Evolutionary conservation across 2,113 vertebrate genomes (phyloP).

Genomic region (Tricholaema leucomelas): DNA sequence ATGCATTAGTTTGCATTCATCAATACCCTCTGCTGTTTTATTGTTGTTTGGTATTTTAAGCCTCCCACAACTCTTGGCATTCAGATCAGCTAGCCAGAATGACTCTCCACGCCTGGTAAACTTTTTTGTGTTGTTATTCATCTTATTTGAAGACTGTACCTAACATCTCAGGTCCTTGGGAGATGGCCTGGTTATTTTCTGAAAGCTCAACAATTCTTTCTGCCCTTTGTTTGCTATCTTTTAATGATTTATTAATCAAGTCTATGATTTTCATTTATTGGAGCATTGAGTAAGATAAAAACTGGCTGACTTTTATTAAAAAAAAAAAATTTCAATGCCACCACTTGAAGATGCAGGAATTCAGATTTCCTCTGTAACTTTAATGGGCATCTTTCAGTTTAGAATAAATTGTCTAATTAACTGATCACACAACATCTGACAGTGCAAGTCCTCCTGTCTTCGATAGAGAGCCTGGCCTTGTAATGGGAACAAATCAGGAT

Average conservation of each 20-base stretch:
- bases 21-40: conserved; percentile 57
- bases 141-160: not conserved
- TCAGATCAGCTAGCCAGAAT: not conserved
- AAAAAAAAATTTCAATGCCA: not conserved
- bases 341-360: not conserved
- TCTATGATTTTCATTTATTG: not conserved
- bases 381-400: not conserved
- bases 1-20: conserved; percentile 62
- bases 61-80: conserved; percentile 6
- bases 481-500: not conserved
- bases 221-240: not conserved
- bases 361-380: not conserved
- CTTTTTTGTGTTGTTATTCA: not conserved
- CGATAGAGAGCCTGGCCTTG: not conserved
- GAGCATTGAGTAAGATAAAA: not conserved
- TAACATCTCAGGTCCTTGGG: not conserved
- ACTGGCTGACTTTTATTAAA: not conserved
- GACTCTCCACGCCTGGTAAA: not conserved
- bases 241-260: not conserved
- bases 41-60: conserved; percentile 46
- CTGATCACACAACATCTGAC: not conserved
- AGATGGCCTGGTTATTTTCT: not conserved
- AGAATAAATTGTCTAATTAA: not conserved
- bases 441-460: not conserved
- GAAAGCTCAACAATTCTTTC: not conserved